Percentiles rank a stretch among this genome's conserved stretches.
Evolutionary conservation across 2,113 vertebrate genomes (phyloP).

Genomic region (Alethe castanea): DNA sequence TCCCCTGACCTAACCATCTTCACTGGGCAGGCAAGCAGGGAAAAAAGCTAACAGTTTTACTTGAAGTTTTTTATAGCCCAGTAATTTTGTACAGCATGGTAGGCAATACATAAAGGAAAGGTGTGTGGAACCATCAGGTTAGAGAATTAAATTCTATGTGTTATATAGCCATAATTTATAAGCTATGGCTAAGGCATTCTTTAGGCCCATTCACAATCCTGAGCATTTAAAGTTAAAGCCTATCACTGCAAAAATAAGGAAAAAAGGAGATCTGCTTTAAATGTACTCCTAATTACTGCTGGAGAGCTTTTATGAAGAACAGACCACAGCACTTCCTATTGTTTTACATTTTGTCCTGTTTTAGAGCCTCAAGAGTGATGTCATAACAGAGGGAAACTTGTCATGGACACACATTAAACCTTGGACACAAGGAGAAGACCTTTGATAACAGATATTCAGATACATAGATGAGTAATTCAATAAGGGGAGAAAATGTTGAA

Average conservation of each 20-base stretch:
- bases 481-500: constrained; percentile 15
- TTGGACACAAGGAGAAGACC: not conserved
- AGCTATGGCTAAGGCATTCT: not conserved
- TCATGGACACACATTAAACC: constrained; percentile 31
- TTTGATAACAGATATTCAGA: constrained; percentile 22
- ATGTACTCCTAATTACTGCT: not conserved
- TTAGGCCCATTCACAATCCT: not conserved
- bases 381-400: constrained; percentile 34
- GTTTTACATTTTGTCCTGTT: constrained; percentile 18
- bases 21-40: not conserved
- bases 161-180: not conserved
- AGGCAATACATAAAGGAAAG: not conserved
- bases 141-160: not conserved
- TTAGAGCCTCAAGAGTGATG: constrained; percentile 12
- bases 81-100: not conserved
- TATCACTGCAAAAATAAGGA: not conserved
- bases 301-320: constrained; percentile 23
- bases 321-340: constrained; percentile 24
- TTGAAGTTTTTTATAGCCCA: not conserved
- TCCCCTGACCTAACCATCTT: not conserved
- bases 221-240: not conserved
- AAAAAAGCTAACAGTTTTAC: not conserved
- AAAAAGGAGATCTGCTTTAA: constrained; percentile 15
- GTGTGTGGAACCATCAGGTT: not conserved
- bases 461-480: constrained; percentile 26